Percentiles rank a stretch among this genome's conserved stretches.
These are phyloP conservation scores for Drosophila trichaetosa DNA, from an alignment of 2,888 invertebrate species.

Conservation along the genomic window DNA sequence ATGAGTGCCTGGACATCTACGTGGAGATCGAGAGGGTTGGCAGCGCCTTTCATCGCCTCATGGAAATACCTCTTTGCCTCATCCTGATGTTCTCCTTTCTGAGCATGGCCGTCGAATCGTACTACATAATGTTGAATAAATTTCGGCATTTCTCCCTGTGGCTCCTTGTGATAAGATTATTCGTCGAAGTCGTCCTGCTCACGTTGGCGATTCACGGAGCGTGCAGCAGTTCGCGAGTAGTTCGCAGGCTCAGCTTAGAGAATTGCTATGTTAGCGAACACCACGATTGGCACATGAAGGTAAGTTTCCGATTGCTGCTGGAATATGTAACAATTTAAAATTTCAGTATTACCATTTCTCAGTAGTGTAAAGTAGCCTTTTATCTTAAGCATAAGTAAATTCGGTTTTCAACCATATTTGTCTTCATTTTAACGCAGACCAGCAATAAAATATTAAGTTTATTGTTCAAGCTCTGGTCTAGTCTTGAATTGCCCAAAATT, in stretches of 20 bases:
- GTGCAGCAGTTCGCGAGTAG: slow-evolving; percentile 37
- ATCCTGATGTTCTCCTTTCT: slow-evolving; percentile 38
- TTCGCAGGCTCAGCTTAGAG: slow-evolving; percentile 53
- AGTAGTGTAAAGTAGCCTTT: background rate
- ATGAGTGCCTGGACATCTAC: slow-evolving; percentile 54
- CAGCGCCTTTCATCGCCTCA: slow-evolving; percentile 41
- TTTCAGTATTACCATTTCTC: background rate
- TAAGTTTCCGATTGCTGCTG: slow-evolving; percentile 13
- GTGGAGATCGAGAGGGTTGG: slow-evolving; percentile 50
- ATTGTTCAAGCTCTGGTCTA: background rate
- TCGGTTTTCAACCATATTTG: too few relatives aligned
- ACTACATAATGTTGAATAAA: slow-evolving; percentile 35
- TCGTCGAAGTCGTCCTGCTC: slow-evolving; percentile 54
- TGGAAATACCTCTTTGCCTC: slow-evolving; percentile 49
- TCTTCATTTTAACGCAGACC: background rate
- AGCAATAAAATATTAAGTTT: background rate
- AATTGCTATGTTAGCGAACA: slow-evolving; percentile 49
- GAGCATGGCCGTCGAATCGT: slow-evolving; percentile 35
- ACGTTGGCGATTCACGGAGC: slow-evolving; percentile 59
- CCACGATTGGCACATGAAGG: slow-evolving; percentile 54
- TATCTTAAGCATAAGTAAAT: background rate
- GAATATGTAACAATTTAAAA: background rate
- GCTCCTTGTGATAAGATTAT: slow-evolving; percentile 33
- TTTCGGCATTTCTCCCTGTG: slow-evolving; percentile 11
- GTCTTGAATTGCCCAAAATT: background rate